Evolutionary conservation across 2,888 invertebrate species (phyloP), one percentile per base, ranked within the genome.

Genomic region (Tanaodytes sp.): DNA sequence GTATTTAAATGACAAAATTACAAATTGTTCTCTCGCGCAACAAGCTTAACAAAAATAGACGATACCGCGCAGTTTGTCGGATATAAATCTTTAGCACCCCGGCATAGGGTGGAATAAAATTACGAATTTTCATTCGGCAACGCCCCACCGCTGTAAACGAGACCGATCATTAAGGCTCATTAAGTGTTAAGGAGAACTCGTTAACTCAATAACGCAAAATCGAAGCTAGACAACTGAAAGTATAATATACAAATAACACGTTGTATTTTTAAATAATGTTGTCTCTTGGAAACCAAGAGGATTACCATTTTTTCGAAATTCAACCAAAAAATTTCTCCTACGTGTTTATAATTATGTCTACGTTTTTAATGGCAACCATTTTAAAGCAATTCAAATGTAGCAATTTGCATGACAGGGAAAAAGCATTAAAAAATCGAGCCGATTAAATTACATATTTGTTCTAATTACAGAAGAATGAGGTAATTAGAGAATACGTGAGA

Each of bases 1-100:
- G 69, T 64, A 64, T 54, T 58, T 69, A 63, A 69, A 69, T 64
- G 69, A 69, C 69, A 54, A 58, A 63, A 62, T 63, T 63, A 69
- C 69, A 63, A 69, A 69, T 69, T 49, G n/a, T n/a, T 62, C 63
- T 64, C 52, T 69, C 59, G 49, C 54, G 63, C 9, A 66, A 46
- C 49, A 20, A 46, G 61, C 16, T 49, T 51, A 68, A 59, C 59
- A 69, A 59, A 64, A 68, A 16, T 31, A 1, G 45, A 42, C 42
- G 52, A 54, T 61, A 51, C 18, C 37, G 19, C 45, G 31, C 11
- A 30, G 37, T n/a, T 36, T 45, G 51, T 40, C 19, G 18, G 16
- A 12, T 37, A 37, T 45, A 20, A 55, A 62, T 62, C 57, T 57
- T 62, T 62, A 42, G 37, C 23, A 9, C 49, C 19, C 33, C 23